Conservation (phyloP, 2,113 vertebrate genomes). For the Agapornis roseicollis region DNA sequence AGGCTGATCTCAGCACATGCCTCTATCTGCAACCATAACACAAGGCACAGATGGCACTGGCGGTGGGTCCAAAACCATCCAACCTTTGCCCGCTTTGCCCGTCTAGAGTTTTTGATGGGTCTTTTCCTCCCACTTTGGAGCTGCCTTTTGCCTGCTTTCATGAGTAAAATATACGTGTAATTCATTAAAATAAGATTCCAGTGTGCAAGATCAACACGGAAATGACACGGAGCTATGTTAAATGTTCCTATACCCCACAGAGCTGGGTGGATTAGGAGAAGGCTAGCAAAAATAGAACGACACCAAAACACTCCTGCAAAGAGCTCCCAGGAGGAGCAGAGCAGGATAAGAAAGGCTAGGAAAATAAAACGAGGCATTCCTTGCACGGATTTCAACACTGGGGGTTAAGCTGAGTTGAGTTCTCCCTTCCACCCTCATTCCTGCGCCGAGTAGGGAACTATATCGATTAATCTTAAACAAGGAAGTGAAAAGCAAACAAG, state of each 20-base stretch:
- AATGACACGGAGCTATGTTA: slow-evolving; percentile 7
- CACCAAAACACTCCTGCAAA: slow-evolving; percentile 48
- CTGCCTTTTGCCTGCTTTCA: not conserved
- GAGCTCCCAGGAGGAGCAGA: slow-evolving; percentile 36
- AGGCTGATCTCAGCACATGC: not conserved
- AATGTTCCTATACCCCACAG: slow-evolving; percentile 23
- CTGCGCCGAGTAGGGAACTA: not conserved
- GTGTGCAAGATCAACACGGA: not conserved
- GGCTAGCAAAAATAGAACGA: slow-evolving; percentile 21
- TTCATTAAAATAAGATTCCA: slow-evolving; percentile 35
- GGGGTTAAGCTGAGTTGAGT: not conserved
- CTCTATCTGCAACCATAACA: not conserved
- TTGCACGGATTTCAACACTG: not conserved
- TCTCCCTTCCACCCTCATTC: slow-evolving; percentile 17
- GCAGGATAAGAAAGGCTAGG: slow-evolving; percentile 28
- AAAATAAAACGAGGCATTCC: slow-evolving; percentile 47
- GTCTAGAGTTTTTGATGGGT: not conserved
- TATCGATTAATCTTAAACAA: not conserved
- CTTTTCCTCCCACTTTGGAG: not conserved
- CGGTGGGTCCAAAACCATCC: not conserved
- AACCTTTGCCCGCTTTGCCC: not conserved
- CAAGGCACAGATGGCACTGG: not conserved
- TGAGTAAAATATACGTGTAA: not conserved
- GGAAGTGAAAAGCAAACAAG: slow-evolving; percentile 23
- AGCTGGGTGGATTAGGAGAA: slow-evolving; percentile 9